Evolutionary conservation across 1,140 invertebrate species (phyloP).

Genomic region (Brachionus sp.): DNA sequence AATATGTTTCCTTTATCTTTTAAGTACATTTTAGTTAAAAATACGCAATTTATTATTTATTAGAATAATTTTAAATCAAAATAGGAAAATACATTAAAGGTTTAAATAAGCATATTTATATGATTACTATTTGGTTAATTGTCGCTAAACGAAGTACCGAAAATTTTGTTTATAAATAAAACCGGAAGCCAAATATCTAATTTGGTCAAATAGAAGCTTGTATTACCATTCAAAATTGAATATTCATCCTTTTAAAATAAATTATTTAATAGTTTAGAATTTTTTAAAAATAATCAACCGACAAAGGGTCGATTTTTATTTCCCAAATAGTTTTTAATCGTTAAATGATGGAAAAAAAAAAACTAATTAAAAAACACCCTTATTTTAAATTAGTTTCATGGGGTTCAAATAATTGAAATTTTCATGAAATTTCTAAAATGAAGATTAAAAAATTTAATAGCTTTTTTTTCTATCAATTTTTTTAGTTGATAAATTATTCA

Average conservation of each 20-base stretch:
- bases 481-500: too few relatives aligned
- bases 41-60: too few relatives aligned
- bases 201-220: neutral
- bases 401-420: too few relatives aligned
- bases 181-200: neutral
- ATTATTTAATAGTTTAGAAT: neutral
- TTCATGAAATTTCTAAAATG: too few relatives aligned
- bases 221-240: neutral
- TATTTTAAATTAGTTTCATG: too few relatives aligned
- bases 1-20: too few relatives aligned
- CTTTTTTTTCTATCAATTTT: too few relatives aligned
- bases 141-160: neutral
- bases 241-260: conserved; percentile 19
- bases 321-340: neutral
- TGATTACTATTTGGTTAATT: neutral
- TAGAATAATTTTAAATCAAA: neutral
- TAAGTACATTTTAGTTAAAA: too few relatives aligned
- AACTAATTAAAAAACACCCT: too few relatives aligned
- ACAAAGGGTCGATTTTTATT: neutral
- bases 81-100: neutral
- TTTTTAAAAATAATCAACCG: neutral
- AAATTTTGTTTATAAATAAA: neutral
- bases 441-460: too few relatives aligned
- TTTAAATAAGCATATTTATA: neutral
- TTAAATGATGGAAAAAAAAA: too few relatives aligned